phyloP scores from a whole-genome alignment of 2,113 vertebrate genomes.

The Trematomus loennbergii region DNA sequence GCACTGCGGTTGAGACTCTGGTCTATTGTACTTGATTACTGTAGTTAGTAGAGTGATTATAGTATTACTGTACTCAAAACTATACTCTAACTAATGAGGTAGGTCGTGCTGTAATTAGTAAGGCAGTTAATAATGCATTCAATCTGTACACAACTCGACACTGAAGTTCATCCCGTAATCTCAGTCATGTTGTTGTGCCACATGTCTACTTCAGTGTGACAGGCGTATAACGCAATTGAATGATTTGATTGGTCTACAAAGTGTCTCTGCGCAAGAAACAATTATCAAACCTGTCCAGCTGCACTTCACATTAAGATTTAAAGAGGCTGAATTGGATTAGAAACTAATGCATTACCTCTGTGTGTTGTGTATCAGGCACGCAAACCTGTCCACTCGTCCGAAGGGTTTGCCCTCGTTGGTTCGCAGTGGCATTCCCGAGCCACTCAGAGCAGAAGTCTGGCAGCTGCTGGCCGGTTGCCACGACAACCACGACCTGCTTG shows the following conservation, averaged over 20 bases:
- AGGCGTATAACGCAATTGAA: not conserved
- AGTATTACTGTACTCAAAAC: not conserved
- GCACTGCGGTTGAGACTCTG: slow-evolving; percentile 7
- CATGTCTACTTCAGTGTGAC: not conserved
- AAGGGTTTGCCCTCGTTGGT: slow-evolving; percentile 92
- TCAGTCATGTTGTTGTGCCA: not conserved
- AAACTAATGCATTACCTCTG: slow-evolving; percentile 19
- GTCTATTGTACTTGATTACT: not conserved
- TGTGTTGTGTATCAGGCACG: slow-evolving; percentile 86
- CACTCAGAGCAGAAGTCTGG: slow-evolving; percentile 97
- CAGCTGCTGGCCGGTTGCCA: slow-evolving; percentile 96
- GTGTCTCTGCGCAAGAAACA: not conserved
- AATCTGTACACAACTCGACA: no score
- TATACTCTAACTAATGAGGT: not conserved
- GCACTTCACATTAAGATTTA: slow-evolving; percentile 25
- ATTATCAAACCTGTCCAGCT: slow-evolving; percentile 14
- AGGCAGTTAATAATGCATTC: no score
- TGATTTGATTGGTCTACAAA: not conserved
- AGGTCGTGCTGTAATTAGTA: no score
- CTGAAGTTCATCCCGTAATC: no score
- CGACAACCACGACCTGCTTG: slow-evolving; percentile 93
- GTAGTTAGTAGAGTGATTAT: not conserved
- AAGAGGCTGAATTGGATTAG: slow-evolving; percentile 21
- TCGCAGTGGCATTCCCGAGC: slow-evolving; percentile 93
- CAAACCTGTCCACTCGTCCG: slow-evolving; percentile 90